Evolutionary conservation across 2,797 vertebrate species (phyloP).

Genomic region (Premnoplex brunnescens): DNA sequence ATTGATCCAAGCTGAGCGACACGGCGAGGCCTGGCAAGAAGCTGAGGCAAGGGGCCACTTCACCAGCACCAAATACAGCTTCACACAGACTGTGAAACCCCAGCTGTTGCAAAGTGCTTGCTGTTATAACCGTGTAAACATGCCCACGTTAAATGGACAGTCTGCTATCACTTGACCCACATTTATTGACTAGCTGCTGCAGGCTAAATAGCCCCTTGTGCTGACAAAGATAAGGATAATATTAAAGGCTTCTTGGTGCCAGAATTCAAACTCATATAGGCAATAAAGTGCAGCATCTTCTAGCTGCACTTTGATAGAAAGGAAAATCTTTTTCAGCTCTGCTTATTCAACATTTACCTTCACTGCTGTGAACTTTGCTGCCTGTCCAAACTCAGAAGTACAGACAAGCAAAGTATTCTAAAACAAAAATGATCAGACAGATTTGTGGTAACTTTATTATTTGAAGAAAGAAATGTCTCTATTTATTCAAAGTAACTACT

Average conservation of each 20-base stretch:
- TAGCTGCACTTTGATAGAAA: neutral
- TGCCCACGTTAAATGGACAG: neutral
- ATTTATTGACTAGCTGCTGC: neutral
- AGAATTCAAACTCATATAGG: neutral
- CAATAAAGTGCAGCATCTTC: neutral
- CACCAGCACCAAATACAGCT: neutral
- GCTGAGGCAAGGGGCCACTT: neutral
- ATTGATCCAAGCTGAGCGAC: neutral
- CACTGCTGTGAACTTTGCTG: neutral
- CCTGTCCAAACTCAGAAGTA: neutral
- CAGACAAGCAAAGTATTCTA: neutral
- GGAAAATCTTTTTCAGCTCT: neutral
- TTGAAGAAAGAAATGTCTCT: neutral
- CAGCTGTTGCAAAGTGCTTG: neutral
- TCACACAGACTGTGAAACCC: neutral
- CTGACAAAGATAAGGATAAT: neutral
- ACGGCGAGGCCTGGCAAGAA: accelerated
- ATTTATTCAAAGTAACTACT: neutral
- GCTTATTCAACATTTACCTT: neutral
- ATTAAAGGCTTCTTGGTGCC: neutral
- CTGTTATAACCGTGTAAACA: neutral
- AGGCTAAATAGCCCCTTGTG: neutral
- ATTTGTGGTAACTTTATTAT: neutral
- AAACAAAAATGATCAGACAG: neutral
- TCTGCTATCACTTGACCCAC: neutral